These are phyloP conservation scores for Danio rerio DNA, from an alignment of 2,113 vertebrate genomes.

Conservation along the genomic window GRCz12tu NC_133195.1:51028001-51028500, in stretches of 20 bases:
- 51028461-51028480: too few relatives aligned
- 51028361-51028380: background rate
- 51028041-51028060: conserved; percentile 47
- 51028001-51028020: conserved; percentile 58
- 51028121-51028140: conserved; percentile 59
- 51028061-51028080: conserved; percentile 47
- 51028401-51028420: background rate
- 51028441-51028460: too few relatives aligned
- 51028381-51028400: background rate
- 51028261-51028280: background rate
- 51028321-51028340: background rate
- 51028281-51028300: background rate
- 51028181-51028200: conserved; percentile 20
- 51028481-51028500: too few relatives aligned
- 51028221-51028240: background rate
- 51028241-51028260: background rate
- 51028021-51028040: conserved; percentile 72
- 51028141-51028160: conserved; percentile 55
- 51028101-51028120: conserved; percentile 64
- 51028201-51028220: background rate
- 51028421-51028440: too few relatives aligned
- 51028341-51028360: background rate
- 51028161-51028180: conserved; percentile 51
- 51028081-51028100: conserved; percentile 57
- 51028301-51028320: background rate